A percentile compares a stretch with the other conserved stretches of the same genome.
Evolutionary conservation across 2,113 vertebrate species (phyloP).

Genomic region (Cebus imitator): DNA sequence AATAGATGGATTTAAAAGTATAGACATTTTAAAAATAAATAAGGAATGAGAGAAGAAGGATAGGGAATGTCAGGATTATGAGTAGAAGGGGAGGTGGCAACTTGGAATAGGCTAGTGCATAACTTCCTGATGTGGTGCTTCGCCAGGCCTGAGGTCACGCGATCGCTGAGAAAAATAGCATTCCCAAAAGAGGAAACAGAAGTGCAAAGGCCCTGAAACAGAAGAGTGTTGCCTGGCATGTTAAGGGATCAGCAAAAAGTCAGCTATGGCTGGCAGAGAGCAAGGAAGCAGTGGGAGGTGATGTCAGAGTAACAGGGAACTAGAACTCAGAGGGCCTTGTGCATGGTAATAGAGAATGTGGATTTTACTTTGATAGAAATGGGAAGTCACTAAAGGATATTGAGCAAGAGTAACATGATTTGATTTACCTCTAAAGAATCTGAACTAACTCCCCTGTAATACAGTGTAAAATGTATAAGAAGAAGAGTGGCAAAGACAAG

Average conservation of each 20-base stretch:
- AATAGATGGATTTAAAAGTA: constrained; percentile 7
- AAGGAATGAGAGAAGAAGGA: neutral
- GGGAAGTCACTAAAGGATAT: neutral
- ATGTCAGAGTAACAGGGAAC: neutral
- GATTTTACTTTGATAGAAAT: neutral
- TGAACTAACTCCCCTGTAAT: constrained; percentile 5
- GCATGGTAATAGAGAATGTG: neutral
- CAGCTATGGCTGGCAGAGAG: neutral
- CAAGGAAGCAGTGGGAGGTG: neutral
- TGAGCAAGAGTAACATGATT: neutral
- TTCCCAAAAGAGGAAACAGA: neutral
- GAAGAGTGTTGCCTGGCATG: neutral
- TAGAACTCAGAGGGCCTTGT: neutral
- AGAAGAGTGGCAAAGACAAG: neutral
- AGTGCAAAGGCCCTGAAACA: neutral
- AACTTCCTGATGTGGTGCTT: neutral
- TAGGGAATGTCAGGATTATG: neutral
- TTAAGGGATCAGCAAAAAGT: neutral
- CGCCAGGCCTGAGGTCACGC: neutral
- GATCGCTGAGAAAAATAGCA: neutral
- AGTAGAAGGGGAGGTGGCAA: neutral
- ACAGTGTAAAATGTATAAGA: neutral
- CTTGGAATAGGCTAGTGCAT: neutral
- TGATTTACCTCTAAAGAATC: neutral
- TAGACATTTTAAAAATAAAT: neutral